phyloP scores from a whole-genome alignment of 2,113 vertebrate genomes.

The Cathartes aura region DNA sequence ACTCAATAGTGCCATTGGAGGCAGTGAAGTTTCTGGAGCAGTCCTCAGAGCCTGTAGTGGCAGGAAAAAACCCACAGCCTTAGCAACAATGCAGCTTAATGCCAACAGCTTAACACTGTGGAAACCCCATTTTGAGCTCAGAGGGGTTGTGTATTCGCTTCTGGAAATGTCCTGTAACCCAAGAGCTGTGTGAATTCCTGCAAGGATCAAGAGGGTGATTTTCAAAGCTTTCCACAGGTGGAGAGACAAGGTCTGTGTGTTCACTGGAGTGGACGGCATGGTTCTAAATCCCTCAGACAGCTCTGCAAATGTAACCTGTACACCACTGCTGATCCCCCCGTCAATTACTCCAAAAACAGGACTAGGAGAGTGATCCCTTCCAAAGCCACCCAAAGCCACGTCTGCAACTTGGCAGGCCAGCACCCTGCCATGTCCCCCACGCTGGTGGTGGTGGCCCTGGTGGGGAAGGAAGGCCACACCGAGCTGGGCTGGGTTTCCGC shows the following conservation, averaged over 20 bases:
- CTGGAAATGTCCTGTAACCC: background rate
- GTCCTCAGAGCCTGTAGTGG: constrained; percentile 90
- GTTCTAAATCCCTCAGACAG: background rate
- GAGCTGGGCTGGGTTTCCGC: background rate
- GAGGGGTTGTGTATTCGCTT: background rate
- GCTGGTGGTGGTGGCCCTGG: fast-evolving
- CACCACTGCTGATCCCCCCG: background rate
- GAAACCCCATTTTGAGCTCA: constrained; percentile 14
- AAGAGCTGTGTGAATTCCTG: background rate
- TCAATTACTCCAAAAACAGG: background rate
- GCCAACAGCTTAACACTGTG: background rate
- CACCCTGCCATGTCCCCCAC: too few species aligned
- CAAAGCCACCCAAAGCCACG: background rate
- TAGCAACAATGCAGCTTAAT: background rate
- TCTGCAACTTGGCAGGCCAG: background rate
- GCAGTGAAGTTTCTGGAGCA: constrained; percentile 96
- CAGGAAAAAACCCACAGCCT: background rate
- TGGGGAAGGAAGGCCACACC: background rate
- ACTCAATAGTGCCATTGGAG: constrained; percentile 90
- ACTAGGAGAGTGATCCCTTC: background rate
- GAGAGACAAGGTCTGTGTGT: background rate
- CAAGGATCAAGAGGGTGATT: background rate
- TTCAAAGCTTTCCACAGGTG: background rate
- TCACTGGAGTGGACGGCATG: background rate
- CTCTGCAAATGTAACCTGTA: background rate